Evolutionary conservation across 2,113 vertebrate genomes (phyloP).

Genomic region (Cryptomyrus ogoouensis): DNA sequence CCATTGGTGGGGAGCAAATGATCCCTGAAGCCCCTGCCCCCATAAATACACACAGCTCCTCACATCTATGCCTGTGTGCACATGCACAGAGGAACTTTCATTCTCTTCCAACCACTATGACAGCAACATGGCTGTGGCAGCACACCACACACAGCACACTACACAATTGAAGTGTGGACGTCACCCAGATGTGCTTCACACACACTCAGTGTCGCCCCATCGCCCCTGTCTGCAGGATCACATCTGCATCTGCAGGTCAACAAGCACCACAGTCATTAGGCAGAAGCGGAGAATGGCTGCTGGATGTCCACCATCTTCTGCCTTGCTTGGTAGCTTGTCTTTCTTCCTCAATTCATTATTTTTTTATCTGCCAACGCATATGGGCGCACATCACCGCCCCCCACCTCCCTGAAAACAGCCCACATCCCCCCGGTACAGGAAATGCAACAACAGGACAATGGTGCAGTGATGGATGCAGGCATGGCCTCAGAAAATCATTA

Average conservation of each 20-base stretch:
- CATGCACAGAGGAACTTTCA: too few species aligned
- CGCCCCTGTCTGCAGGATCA: neutral
- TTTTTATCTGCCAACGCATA: conserved; percentile 28
- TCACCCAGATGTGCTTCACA: neutral
- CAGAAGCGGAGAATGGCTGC: neutral
- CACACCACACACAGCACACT: neutral
- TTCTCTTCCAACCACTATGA: neutral
- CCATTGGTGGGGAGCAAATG: too few species aligned
- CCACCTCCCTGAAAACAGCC: neutral
- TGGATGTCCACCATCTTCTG: neutral
- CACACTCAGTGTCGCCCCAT: neutral
- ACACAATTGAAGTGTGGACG: neutral
- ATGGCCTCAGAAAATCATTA: conserved; percentile 49
- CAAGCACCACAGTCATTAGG: neutral
- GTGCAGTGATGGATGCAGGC: conserved; percentile 41
- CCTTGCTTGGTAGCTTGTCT: conserved; percentile 21
- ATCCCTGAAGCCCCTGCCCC: too few species aligned
- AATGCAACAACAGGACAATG: conserved; percentile 15
- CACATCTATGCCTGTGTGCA: neutral
- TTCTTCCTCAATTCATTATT: conserved; percentile 30
- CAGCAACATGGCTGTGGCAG: neutral
- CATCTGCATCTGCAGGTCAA: neutral
- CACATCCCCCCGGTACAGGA: conserved; percentile 15
- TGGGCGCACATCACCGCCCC: conserved; percentile 19
- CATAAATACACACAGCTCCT: neutral